Evolutionary conservation across 2,797 vertebrate species (phyloP).

Genomic region (Pogoniulus pusillus): DNA sequence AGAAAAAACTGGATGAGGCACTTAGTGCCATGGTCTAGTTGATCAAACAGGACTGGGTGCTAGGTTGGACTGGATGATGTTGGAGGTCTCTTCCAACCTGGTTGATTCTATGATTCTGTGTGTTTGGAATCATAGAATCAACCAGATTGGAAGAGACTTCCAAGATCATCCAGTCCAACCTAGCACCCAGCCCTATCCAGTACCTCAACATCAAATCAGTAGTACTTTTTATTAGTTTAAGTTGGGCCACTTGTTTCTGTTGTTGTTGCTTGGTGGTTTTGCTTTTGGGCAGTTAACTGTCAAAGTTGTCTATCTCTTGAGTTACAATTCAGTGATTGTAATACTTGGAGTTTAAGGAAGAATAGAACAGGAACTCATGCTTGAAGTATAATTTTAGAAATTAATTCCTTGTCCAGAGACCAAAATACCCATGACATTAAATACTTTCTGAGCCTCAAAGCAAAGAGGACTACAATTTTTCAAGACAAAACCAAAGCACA

Average conservation of each 20-base stretch:
- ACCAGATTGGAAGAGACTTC: no score
- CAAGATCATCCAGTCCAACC: no score
- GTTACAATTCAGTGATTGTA: not conserved
- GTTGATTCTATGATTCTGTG: no score
- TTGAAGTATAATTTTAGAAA: not conserved
- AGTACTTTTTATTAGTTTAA: not conserved
- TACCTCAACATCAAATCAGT: no score
- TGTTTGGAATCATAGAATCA: no score
- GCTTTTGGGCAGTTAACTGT: not conserved
- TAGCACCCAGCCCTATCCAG: no score
- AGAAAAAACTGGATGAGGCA: no score
- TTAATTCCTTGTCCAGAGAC: not conserved
- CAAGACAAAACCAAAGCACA: not conserved
- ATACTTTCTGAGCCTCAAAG: not conserved
- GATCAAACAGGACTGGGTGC: no score
- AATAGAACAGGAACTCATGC: not conserved
- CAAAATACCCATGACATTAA: not conserved
- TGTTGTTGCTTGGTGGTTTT: not conserved
- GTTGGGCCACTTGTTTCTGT: not conserved
- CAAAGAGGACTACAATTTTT: not conserved
- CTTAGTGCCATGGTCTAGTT: no score
- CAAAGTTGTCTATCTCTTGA: not conserved
- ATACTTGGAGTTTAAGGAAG: not conserved
- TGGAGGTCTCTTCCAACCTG: no score
- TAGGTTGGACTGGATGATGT: no score